Percentiles rank a stretch among this genome's conserved stretches.
Evolutionary conservation across 2,797 vertebrate genomes (phyloP).

Genomic region (Periparus ater): DNA sequence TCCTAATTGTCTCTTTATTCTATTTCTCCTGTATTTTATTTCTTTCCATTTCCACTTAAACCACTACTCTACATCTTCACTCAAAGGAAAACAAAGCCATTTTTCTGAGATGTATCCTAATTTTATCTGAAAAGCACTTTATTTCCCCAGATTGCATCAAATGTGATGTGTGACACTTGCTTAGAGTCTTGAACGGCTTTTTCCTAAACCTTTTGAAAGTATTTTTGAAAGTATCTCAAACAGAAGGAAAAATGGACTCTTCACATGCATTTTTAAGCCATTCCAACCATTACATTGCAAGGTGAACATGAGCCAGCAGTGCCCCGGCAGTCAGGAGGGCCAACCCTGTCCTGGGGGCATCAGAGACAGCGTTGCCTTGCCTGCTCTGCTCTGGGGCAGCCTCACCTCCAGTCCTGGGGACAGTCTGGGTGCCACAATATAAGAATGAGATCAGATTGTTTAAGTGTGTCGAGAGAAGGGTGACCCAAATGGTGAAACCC

Average conservation of each 20-base stretch:
- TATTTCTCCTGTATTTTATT: not conserved
- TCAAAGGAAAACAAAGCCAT: not conserved
- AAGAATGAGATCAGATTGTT: not conserved
- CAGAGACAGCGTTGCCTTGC: rapidly evolving
- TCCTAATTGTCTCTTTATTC: not conserved
- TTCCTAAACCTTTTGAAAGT: not conserved
- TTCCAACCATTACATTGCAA: not conserved
- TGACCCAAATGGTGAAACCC: not conserved
- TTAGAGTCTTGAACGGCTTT: not conserved
- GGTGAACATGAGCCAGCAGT: not conserved
- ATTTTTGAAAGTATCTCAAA: not conserved
- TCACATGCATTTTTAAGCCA: not conserved
- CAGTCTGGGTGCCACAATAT: rapidly evolving
- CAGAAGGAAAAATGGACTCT: not conserved
- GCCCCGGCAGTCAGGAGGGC: not conserved
- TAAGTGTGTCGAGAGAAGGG: not conserved
- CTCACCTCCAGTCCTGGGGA: not conserved
- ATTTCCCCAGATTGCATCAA: not conserved
- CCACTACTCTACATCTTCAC: not conserved
- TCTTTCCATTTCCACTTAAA: not conserved
- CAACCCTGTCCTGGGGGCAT: rapidly evolving
- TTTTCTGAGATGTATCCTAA: not conserved
- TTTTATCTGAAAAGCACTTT: not conserved
- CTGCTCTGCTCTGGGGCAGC: rapidly evolving
- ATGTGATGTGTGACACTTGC: not conserved